Evolutionary conservation across 2,888 invertebrate genomes (phyloP), one percentile per base, ranked within the genome.

Genomic region (Prosopocoilus inquinatus): DNA sequence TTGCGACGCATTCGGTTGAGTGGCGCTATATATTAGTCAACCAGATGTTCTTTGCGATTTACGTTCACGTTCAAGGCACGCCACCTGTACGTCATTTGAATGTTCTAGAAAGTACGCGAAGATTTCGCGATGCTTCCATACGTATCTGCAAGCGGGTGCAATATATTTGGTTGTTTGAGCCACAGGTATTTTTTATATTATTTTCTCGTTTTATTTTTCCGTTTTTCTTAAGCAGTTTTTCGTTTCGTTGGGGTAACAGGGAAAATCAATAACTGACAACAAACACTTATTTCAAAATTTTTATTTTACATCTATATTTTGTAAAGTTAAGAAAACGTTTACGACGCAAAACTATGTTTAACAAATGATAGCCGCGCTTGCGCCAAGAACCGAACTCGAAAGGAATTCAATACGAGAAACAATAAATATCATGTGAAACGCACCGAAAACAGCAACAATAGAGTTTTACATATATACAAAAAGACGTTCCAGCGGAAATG

Each of bases 301-400:
- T 59, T 55, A 41, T 57, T 64, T 62, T 64, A 62, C 61, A 61
- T 55, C 59, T 54, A 62, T 59, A 60, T 59, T 58, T 60, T 62
- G 53, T 59, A 61, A 61, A 61, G 59, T 58, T 61, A 60, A 58
- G 53, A 57, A 58, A 59, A 57, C 52, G 53, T 58, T 58, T 58
- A 50, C 54, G 38, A 50, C 41, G 20, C 41, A 39, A 50, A 20
- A 50, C 39, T 50, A 39, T 50, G 38, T 50, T 28, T 38, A 41
- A 41, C 41, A 41, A 41, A 41, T 13, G 7, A 15, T 13, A 4
- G 13, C 41, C 41, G 12, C 16, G 16, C 16, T 11, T 11, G 41
- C 41, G 13, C 13, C 12, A 41, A 11, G 41, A 41, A 41, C 13
- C 13, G 12, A 41, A 38, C 12, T 5, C 38, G 9, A 38, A 12